phyloP scores from a whole-genome alignment of 1,140 invertebrate species.

The Neelides sp. region DNA sequence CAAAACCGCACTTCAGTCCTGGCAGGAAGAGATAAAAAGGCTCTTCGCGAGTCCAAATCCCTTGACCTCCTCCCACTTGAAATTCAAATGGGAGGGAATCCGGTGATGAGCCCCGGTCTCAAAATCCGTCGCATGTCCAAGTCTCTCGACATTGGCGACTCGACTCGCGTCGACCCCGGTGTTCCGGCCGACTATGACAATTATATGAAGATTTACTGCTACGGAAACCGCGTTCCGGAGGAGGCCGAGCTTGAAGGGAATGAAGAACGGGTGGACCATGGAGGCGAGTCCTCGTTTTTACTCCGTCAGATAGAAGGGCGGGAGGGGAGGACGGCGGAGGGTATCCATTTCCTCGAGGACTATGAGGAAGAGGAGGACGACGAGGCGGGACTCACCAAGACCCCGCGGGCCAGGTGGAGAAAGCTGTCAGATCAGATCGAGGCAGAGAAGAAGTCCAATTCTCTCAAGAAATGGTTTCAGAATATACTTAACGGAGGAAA shows the following conservation, averaged over 20 bases:
- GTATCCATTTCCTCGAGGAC: conserved; percentile 3
- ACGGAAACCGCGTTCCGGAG: neutral
- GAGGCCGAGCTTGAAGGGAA: neutral
- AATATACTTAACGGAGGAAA: conserved; percentile 28
- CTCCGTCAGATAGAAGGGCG: neutral
- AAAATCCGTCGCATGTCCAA: conserved; percentile 14
- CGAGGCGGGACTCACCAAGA: neutral
- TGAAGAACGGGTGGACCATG: neutral
- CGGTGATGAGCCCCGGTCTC: neutral
- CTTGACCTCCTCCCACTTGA: conserved; percentile 27
- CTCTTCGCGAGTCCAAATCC: conserved; percentile 27
- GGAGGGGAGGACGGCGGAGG: neutral
- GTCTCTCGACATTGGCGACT: conserved; percentile 22
- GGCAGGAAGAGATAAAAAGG: conserved; percentile 15
- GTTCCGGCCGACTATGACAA: neutral
- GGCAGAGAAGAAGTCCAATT: conserved; percentile 16
- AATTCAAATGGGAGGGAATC: too few species aligned
- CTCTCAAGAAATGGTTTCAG: conserved; percentile 29
- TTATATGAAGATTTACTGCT: neutral
- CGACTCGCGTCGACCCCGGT: neutral
- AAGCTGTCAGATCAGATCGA: conserved; percentile 18
- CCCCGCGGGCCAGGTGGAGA: conserved; percentile 2
- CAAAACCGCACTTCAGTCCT: conserved; percentile 13
- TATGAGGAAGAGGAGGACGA: conserved; percentile 6
- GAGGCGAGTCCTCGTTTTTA: neutral